Conservation (phyloP, 2,113 vertebrate species). For the Tursiops truncatus region DNA sequence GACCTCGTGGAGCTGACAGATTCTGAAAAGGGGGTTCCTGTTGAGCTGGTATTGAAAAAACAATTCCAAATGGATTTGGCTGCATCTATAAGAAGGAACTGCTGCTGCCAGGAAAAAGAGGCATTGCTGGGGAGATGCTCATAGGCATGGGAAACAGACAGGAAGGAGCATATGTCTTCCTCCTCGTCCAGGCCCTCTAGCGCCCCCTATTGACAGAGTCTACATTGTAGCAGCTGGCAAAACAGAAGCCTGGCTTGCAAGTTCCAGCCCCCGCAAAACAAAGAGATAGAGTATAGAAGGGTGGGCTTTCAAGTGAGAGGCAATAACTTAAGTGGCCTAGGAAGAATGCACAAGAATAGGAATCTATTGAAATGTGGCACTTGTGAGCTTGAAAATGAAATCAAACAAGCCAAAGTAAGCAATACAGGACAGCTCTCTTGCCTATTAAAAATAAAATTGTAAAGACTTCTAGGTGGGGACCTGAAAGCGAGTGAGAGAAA, state of each 20-base stretch:
- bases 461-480: neutral
- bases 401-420: conserved; percentile 15
- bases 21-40: neutral
- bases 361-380: neutral
- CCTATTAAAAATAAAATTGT: conserved; percentile 21
- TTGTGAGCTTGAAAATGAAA: neutral
- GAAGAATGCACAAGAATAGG: neutral
- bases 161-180: neutral
- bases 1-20: neutral
- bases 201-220: neutral
- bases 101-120: neutral
- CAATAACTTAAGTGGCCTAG: neutral
- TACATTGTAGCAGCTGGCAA: neutral
- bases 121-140: neutral
- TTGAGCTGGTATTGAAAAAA: neutral
- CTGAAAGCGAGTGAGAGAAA: neutral
- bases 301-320: neutral
- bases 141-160: neutral
- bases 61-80: neutral
- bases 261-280: neutral
- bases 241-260: neutral
- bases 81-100: neutral
- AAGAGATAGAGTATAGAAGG: neutral
- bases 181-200: neutral
- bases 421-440: neutral